Conservation (phyloP, 2,797 vertebrate genomes). For the Thamnophis elegans region DNA sequence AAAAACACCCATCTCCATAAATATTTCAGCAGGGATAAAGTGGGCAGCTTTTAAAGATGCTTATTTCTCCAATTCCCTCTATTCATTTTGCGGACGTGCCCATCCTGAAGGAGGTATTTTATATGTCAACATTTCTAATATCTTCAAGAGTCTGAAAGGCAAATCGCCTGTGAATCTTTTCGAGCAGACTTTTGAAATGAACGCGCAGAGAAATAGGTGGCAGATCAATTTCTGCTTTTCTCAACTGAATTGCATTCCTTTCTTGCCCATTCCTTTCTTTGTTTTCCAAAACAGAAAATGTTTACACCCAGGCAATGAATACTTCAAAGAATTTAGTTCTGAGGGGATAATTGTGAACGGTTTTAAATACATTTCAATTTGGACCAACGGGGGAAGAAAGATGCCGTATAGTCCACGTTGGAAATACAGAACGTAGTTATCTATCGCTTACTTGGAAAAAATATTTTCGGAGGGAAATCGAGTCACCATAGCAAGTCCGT, state of each 20-base stretch:
- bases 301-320: not conserved
- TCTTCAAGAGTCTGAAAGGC: not conserved
- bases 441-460: not conserved
- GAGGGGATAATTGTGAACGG: not conserved
- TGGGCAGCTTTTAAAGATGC: not conserved
- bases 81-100: not conserved
- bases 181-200: constrained; percentile 39
- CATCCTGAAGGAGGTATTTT: constrained; percentile 23
- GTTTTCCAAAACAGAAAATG: not conserved
- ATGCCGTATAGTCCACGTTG: not conserved
- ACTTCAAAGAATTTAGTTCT: not conserved
- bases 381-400: not conserved
- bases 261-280: not conserved
- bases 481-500: not conserved
- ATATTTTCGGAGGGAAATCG: not conserved
- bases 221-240: not conserved
- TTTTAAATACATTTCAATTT: not conserved
- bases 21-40: not conserved
- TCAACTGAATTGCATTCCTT: not conserved
- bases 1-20: not conserved
- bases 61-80: not conserved
- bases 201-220: not conserved
- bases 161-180: constrained; percentile 3
- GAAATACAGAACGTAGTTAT: not conserved
- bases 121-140: constrained; percentile 25